Base-by-base conservation (phyloP, 2,888 invertebrate species). In the Drosophila testacea region DNA sequence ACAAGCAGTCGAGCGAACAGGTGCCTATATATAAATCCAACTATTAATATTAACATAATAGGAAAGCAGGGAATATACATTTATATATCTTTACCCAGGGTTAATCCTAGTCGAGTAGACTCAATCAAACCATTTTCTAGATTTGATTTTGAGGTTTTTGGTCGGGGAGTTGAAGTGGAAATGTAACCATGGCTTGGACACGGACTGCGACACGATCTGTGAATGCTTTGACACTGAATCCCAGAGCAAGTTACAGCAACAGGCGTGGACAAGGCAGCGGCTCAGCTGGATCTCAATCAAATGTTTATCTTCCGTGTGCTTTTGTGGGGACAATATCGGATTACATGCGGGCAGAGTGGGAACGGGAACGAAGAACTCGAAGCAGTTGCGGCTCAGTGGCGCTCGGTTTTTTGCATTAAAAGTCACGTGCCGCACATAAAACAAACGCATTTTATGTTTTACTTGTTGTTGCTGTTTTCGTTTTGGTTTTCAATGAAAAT, bases 381-480 rank as follows among this genome's bases (percentile, higher is more conserved):
- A 71, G 48, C 46, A 62, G 88, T 65, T 77, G 70, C 74, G 88
- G 88, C 88, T 82, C 71, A 83, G 85, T 88, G 83, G 83, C 83
- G 83, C 83, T 84, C 84, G 39, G 38, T n/a, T 28, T 72, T 76
- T 77, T 83, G 69, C 73, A 69, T 73, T 60, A 66, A 81, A 84
- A 83, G 88, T 84, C 84, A 84, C 89, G 86, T 84, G 84, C 84
- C 86, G 71, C 60, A 55, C 86, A 84, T 88, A 80, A 84, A 88
- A 83, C 74, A 73, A 80, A 88, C 88, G 86, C 81, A 85, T 78
- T 79, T 71, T 68, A 72, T 78, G 68, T 57, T 77, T 54, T 69
- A 65, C 69, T 71, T 71, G 57, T 62, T 75, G 66, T 56, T 52
- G 60, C 52, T 67, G 39, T 69, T 59, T 56, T 41, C 22, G 22